A percentile compares a stretch with the other conserved stretches of the same genome.
phyloP scores from a whole-genome alignment of 2,113 vertebrate genomes.

The Scortum barcoo region DNA sequence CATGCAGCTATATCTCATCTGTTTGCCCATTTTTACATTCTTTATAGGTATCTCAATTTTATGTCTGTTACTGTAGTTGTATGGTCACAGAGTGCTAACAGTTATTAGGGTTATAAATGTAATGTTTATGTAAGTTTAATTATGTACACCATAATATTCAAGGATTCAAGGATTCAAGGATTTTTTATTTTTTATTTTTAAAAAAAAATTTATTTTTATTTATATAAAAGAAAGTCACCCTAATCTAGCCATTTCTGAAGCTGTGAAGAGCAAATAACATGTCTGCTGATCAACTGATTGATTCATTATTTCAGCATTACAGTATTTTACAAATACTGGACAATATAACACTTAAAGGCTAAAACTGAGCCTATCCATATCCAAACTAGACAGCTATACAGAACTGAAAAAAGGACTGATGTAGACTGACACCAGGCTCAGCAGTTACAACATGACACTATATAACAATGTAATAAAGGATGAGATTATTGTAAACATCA shows the following conservation, averaged over 20 bases:
- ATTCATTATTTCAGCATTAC: neutral
- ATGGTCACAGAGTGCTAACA: neutral
- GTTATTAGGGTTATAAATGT: too few species aligned
- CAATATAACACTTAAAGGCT: neutral
- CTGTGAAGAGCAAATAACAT: neutral
- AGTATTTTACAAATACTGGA: neutral
- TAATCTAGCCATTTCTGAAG: neutral
- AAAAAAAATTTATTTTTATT: too few species aligned
- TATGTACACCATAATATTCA: too few species aligned
- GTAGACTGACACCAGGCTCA: neutral
- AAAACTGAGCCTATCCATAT: neutral
- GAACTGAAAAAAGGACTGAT: neutral
- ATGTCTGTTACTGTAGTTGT: neutral
- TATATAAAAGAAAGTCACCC: neutral
- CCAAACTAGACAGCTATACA: neutral
- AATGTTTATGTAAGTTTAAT: too few species aligned
- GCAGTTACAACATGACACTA: neutral
- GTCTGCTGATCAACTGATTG: neutral
- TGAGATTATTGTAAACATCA: constrained; percentile 25
- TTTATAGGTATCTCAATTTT: too few species aligned
- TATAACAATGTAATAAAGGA: neutral
- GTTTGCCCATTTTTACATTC: neutral
- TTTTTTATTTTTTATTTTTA: too few species aligned
- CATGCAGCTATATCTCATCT: neutral
- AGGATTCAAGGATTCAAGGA: too few species aligned